These are phyloP conservation scores for Halictus rubicundus DNA, from an alignment of 1,140 invertebrate genomes.

Conservation along the genomic window DNA sequence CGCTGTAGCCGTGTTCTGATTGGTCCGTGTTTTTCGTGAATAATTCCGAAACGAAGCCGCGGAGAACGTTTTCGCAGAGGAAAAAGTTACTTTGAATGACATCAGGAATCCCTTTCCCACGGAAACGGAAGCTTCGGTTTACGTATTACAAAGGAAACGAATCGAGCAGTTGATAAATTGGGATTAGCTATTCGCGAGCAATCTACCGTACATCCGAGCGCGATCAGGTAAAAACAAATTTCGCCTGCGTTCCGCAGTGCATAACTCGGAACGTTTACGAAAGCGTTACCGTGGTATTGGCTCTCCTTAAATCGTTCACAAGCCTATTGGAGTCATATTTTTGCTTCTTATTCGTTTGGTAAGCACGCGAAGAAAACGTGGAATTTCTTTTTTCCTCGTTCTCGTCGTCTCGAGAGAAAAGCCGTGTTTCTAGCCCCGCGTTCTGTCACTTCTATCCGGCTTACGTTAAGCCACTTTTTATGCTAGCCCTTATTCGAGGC, in stretches of 20 bases:
- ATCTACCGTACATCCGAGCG: neutral
- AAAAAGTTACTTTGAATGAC: too few species aligned
- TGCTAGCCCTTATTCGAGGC: slow-evolving; percentile 53
- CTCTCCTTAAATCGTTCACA: neutral
- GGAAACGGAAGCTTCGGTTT: too few species aligned
- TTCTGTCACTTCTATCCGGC: slow-evolving; percentile 59
- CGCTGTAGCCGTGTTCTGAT: too few species aligned
- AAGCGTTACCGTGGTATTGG: neutral
- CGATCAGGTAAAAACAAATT: neutral
- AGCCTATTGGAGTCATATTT: slow-evolving; percentile 16
- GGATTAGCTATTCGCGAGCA: neutral
- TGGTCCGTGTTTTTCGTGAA: too few species aligned
- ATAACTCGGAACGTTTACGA: neutral
- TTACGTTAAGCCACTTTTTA: slow-evolving; percentile 63
- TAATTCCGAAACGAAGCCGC: too few species aligned
- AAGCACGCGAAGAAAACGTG: slow-evolving; percentile 37
- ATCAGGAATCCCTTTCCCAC: too few species aligned
- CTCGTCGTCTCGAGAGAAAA: slow-evolving; percentile 25
- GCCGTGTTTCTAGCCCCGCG: slow-evolving; percentile 32
- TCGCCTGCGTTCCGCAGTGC: neutral
- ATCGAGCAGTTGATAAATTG: neutral
- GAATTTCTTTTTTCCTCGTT: slow-evolving; percentile 33
- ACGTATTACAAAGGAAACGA: neutral
- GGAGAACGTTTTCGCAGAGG: too few species aligned
- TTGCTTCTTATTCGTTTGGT: slow-evolving; percentile 46